Conservation (phyloP, 2,888 invertebrate species). For the Drosophila mettleri region DNA sequence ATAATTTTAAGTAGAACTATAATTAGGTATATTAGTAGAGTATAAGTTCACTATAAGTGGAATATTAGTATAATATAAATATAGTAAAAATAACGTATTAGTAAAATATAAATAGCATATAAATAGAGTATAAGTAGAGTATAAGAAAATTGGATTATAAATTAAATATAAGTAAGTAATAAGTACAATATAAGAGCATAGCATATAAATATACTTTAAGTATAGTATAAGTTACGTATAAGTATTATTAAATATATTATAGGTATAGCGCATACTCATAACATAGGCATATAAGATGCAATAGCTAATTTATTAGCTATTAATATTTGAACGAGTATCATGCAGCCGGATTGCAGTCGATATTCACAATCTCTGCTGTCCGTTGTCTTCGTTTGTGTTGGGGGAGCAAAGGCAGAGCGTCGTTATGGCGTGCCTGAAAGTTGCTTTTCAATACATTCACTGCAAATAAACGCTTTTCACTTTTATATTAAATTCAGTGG, state of each 20-base stretch:
- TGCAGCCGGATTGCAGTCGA: not conserved
- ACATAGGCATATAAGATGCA: too few relatives aligned
- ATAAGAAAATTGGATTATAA: not conserved
- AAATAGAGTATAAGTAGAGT: not conserved
- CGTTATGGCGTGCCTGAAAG: constrained; percentile 15
- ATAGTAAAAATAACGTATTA: not conserved
- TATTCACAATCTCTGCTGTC: not conserved
- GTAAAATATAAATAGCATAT: not conserved
- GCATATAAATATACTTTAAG: not conserved
- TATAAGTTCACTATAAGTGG: not conserved
- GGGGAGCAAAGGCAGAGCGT: constrained; percentile 5
- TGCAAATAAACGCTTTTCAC: constrained; percentile 19
- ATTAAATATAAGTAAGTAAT: not conserved
- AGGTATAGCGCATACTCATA: too few relatives aligned
- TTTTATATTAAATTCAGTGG: constrained; percentile 1
- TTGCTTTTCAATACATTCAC: constrained; percentile 18
- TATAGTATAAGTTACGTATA: not conserved
- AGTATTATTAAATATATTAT: not conserved
- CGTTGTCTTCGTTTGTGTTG: not conserved
- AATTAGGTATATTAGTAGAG: too few relatives aligned
- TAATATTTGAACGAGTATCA: not conserved
- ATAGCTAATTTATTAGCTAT: not conserved
- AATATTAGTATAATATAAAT: not conserved
- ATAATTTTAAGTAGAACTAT: too few relatives aligned
- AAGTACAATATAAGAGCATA: not conserved